These are phyloP conservation scores for Alca torda DNA, from an alignment of 2,797 vertebrate genomes.

Conservation along the genomic window DNA sequence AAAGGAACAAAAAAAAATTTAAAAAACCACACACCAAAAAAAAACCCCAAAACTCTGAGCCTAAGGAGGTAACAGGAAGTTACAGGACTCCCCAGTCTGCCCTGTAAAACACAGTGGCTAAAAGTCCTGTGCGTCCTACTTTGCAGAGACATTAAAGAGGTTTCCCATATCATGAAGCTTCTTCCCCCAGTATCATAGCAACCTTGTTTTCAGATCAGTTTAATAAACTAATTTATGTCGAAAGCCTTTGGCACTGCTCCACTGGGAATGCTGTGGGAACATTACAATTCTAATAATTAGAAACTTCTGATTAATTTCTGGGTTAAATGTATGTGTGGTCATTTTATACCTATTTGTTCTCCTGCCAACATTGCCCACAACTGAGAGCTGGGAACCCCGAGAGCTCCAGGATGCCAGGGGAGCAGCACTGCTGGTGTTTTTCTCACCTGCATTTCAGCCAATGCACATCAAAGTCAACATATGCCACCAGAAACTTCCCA, in stretches of 20 bases:
- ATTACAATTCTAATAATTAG: not conserved
- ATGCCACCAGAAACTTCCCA: not conserved
- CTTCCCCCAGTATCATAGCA: not conserved
- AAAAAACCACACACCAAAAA: too few relatives aligned
- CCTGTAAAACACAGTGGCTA: not conserved
- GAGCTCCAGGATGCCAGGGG: not conserved
- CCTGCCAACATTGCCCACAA: not conserved
- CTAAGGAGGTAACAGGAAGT: too few relatives aligned
- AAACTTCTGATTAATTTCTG: not conserved
- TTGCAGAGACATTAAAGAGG: not conserved
- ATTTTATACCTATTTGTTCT: not conserved
- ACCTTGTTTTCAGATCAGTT: not conserved
- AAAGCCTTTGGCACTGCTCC: not conserved
- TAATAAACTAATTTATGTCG: not conserved
- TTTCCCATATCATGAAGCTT: not conserved
- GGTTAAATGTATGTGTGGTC: not conserved
- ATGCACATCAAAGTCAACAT: not conserved
- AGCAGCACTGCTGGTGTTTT: not conserved
- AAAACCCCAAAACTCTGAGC: not conserved
- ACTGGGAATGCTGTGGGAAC: not conserved
- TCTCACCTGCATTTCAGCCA: not conserved
- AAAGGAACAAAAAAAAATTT: not conserved
- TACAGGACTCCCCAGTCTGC: not conserved
- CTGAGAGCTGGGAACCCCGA: not conserved
- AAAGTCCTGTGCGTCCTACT: not conserved